Evolutionary conservation across 2,797 vertebrate species (phyloP).

Genomic region (Mastacembelus armatus): DNA sequence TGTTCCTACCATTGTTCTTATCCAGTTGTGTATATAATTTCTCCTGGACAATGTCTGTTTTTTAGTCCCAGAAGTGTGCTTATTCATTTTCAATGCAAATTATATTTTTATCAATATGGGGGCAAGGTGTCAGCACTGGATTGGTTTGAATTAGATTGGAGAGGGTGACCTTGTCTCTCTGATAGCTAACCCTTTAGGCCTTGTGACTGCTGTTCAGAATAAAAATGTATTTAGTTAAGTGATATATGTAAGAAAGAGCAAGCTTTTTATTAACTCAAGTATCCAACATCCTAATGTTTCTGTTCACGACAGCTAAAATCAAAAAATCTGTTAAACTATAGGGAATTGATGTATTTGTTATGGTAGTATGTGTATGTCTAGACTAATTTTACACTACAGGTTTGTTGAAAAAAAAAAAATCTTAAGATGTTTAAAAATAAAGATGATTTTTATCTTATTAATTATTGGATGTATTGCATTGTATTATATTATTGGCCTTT

Average conservation of each 20-base stretch:
- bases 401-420: constrained; percentile 4
- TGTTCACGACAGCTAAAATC: constrained; percentile 71
- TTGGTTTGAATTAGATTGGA: not conserved
- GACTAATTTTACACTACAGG: constrained; percentile 33
- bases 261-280: constrained; percentile 1
- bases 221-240: constrained; percentile 6
- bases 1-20: not conserved
- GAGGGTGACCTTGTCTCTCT: not conserved
- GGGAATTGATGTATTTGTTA: constrained; percentile 21
- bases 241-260: not conserved
- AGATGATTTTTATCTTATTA: not conserved
- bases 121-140: constrained; percentile 3
- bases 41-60: not conserved
- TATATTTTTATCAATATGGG: constrained; percentile 18
- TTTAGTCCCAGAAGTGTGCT: constrained; percentile 13
- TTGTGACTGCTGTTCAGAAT: not conserved
- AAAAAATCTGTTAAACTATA: too few relatives aligned
- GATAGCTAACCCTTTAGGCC: not conserved
- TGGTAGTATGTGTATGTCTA: constrained; percentile 10
- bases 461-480: too few relatives aligned
- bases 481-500: not conserved
- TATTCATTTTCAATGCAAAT: constrained; percentile 32
- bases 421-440: constrained; percentile 1
- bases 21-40: not conserved
- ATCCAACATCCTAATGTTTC: constrained; percentile 40